Evolutionary conservation across 1,140 invertebrate genomes (phyloP), one percentile per base, ranked within the genome.

Genomic region (Ptiloglossa arizonensis): DNA sequence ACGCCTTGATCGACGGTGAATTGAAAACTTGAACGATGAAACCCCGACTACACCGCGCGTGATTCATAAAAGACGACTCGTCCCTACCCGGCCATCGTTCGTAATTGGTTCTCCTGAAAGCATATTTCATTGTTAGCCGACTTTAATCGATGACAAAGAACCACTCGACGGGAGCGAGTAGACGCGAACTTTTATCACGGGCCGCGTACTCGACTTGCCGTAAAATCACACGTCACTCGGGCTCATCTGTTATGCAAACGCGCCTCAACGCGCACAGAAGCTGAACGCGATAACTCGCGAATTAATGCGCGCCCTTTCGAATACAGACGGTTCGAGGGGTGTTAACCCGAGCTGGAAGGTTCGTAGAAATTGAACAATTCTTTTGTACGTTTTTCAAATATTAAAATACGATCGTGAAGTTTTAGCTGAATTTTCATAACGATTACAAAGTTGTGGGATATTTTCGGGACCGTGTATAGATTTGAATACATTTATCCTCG

Each of bases 41-140:
- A 32, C 46, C 69, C n/a, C 24, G 48, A 77, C 81, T 84, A 80
- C 82, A n/a, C n/a, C n/a, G n/a, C 57, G 60, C n/a, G 57, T 48
- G 69, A 54, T 38, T 38, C 66, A 71, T 78, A 82, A 78, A 82
- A 60, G 80, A 62, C 50, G 35, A 38, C 54, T 54, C 38, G 79
- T 38, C 19, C 54, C 32, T 41, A 6, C 11, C 22, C 27, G 48
- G 24, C 52, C 44, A 59, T 32, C 54, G 66, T 27, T 41, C 80
- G 59, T 83, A 83, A 83, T 83, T 83, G 81, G 80, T 82, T 73
- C 74, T 70, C 41, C 70, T 41, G 80, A 62, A 52, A 78, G 41
- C 35, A 66, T 72, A 63, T 73, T 82, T 83, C 80, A 79, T 79
- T 79, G 80, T 83, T 59, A 54, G 29, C 17, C 15, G 32, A 24